phyloP scores from a whole-genome alignment of 2,113 vertebrate genomes.

The Aegithalos caudatus region DNA sequence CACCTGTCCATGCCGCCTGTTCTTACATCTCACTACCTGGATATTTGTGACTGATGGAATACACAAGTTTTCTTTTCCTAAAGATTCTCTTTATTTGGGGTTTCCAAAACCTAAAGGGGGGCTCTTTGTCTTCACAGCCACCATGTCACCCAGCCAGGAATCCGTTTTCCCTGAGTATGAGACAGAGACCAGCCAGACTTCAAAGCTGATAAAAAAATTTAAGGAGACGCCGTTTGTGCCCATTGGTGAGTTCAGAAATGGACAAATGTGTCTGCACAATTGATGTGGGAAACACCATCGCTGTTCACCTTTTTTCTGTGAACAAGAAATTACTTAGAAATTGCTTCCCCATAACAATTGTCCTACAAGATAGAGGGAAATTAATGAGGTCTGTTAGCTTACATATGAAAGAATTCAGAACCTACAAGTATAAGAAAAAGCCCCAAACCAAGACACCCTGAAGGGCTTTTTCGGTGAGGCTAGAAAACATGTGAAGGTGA shows the following conservation, averaged over 20 bases:
- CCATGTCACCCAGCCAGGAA: constrained; percentile 25
- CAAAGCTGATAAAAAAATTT: constrained; percentile 31
- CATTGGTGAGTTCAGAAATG: background rate
- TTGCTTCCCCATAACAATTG: background rate
- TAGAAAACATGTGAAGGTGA: background rate
- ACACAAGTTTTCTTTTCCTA: background rate
- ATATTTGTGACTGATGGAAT: background rate
- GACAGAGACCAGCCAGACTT: constrained; percentile 31
- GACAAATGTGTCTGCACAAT: background rate
- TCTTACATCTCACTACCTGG: background rate
- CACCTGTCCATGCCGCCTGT: background rate
- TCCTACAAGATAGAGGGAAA: background rate
- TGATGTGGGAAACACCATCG: accelerated
- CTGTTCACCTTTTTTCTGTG: background rate
- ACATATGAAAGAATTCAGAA: background rate
- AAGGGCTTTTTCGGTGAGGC: background rate
- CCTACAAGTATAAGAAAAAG: background rate
- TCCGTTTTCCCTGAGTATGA: background rate
- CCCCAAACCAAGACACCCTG: background rate
- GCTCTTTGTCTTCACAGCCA: background rate
- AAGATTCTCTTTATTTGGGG: background rate
- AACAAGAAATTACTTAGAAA: background rate
- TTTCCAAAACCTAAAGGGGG: background rate
- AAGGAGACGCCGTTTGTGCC: constrained; percentile 42
- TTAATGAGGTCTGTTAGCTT: background rate